These are phyloP conservation scores for Liposcelis brunnea DNA, from an alignment of 2,888 invertebrate genomes.

Conservation along the genomic window DNA sequence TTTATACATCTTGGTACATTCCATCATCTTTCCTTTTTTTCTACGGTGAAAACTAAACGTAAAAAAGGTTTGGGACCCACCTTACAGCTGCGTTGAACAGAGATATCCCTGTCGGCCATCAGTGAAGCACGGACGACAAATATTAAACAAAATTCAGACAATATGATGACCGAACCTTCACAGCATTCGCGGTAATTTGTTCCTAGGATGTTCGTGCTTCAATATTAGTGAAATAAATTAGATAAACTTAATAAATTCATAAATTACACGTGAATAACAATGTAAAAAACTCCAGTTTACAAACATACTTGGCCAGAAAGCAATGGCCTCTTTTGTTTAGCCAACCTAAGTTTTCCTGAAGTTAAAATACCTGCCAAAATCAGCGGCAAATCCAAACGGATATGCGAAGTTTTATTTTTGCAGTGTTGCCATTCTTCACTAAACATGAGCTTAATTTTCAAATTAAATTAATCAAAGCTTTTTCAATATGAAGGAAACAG, in stretches of 20 bases:
- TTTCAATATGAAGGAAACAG: constrained; percentile 46
- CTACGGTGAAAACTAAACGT: neutral
- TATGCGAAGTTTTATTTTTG: too few relatives aligned
- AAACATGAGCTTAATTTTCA: too few relatives aligned
- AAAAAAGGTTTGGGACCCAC: constrained; percentile 1
- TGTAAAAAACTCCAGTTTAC: constrained; percentile 7
- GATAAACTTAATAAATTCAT: neutral
- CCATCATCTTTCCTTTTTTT: too few relatives aligned
- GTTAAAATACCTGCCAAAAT: too few relatives aligned
- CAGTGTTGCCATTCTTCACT: too few relatives aligned
- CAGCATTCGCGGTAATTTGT: too few relatives aligned
- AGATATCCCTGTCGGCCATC: constrained; percentile 6
- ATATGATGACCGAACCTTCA: too few relatives aligned
- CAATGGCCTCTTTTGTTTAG: constrained; percentile 6
- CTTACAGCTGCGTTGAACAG: constrained; percentile 6
- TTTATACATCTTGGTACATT: too few relatives aligned
- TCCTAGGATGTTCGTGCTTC: neutral
- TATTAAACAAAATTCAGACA: too few relatives aligned
- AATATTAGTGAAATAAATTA: neutral
- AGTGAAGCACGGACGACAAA: neutral
- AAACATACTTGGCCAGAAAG: constrained; percentile 9
- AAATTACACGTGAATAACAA: constrained; percentile 8
- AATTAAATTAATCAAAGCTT: too few relatives aligned
- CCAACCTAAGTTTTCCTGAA: too few relatives aligned
- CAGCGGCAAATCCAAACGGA: too few relatives aligned